Percentiles rank a stretch among this genome's conserved stretches.
phyloP scores from a whole-genome alignment of 2,113 vertebrate species.

The Ornithorhynchus anatinus region DNA sequence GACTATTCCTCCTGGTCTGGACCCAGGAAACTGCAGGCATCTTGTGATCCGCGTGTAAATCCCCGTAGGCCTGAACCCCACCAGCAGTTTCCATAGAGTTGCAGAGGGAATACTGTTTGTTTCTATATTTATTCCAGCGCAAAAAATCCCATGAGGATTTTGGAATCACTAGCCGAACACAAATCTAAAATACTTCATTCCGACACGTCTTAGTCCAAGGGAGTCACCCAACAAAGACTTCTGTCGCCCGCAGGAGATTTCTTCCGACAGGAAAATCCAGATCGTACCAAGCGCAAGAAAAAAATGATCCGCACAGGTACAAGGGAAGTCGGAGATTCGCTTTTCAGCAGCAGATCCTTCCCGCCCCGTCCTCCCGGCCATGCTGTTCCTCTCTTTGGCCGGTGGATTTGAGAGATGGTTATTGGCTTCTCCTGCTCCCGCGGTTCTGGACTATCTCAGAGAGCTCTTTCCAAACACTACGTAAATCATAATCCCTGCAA shows the following conservation, averaged over 20 bases:
- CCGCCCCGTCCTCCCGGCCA: neutral
- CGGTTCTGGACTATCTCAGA: slow-evolving; percentile 47
- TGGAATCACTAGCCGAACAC: slow-evolving; percentile 14
- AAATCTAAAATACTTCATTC: slow-evolving; percentile 15
- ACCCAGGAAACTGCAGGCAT: no score
- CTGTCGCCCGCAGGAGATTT: slow-evolving; percentile 16
- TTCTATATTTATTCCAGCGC: neutral
- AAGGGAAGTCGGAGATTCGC: neutral
- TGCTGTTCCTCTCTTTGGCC: neutral
- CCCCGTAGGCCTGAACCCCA: no score
- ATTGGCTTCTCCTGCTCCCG: slow-evolving; percentile 14
- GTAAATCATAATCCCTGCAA: slow-evolving; percentile 47
- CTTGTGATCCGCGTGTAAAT: no score
- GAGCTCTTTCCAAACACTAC: slow-evolving; percentile 28
- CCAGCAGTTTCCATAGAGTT: neutral
- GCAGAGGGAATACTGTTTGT: neutral
- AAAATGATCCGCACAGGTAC: neutral
- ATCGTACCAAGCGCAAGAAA: neutral
- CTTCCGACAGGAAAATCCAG: slow-evolving; percentile 1
- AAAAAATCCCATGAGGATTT: neutral
- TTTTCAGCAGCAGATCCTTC: no score
- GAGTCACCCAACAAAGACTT: neutral
- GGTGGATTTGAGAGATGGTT: slow-evolving; percentile 19
- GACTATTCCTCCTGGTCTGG: no score
- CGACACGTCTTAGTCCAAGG: neutral